Evolutionary conservation across 2,888 invertebrate genomes (phyloP).

Genomic region (Barypeithes pellucidus): DNA sequence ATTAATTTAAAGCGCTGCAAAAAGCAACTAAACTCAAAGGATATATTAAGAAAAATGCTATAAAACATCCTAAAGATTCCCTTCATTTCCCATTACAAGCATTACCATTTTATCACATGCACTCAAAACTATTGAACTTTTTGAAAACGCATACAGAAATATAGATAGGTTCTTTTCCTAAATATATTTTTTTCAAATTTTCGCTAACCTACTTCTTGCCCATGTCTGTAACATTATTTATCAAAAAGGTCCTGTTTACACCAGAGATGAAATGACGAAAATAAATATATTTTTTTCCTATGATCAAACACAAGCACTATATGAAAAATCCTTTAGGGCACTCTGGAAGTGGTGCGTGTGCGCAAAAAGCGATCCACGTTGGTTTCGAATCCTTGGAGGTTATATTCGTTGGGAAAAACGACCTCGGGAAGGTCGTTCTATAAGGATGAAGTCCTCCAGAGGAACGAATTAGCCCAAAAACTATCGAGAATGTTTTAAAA

Average conservation of each 20-base stretch:
- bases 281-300: too few species aligned
- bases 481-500: too few species aligned
- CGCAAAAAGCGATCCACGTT: too few species aligned
- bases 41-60: constrained; percentile 9
- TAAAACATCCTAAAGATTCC: constrained; percentile 9
- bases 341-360: too few species aligned
- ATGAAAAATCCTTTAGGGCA: too few species aligned
- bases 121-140: constrained; percentile 3
- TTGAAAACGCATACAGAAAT: background rate
- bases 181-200: background rate
- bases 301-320: too few species aligned
- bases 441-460: too few species aligned
- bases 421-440: too few species aligned
- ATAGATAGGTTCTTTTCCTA: constrained; percentile 12
- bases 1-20: too few species aligned
- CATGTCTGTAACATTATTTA: constrained; percentile 13
- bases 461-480: too few species aligned
- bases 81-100: background rate
- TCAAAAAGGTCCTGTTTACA: constrained; percentile 41
- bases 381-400: too few species aligned
- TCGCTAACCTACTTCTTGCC: constrained; percentile 11
- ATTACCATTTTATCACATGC: constrained; percentile 13
- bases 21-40: background rate
- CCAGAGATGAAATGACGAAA: background rate
- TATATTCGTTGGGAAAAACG: too few species aligned